A percentile compares a stretch with the other conserved stretches of the same genome.
phyloP scores from a whole-genome alignment of 2,113 vertebrate species.

The Manacus vitellinus region DNA sequence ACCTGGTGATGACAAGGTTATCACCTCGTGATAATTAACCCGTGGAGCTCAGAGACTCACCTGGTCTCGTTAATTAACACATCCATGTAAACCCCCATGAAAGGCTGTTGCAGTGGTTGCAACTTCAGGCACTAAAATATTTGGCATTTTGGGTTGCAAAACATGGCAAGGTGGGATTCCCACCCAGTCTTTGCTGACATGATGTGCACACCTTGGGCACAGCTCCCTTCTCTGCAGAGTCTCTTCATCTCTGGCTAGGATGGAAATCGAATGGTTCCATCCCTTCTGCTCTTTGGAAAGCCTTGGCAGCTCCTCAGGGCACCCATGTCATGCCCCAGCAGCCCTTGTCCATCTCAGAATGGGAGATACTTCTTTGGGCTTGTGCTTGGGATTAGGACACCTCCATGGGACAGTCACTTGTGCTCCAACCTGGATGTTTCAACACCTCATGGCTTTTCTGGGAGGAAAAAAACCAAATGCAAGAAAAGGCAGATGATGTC shows the following conservation, averaged over 20 bases:
- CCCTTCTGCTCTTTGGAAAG: neutral
- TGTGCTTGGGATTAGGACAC: neutral
- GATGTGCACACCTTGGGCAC: neutral
- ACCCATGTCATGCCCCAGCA: neutral
- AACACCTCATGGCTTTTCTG: neutral
- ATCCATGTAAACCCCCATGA: neutral
- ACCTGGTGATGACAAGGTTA: neutral
- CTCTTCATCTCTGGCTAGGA: neutral
- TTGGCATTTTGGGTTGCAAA: neutral
- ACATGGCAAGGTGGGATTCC: rapidly evolving
- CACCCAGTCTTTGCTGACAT: neutral
- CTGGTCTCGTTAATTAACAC: neutral
- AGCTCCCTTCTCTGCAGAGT: neutral
- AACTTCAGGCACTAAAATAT: neutral
- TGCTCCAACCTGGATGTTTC: neutral
- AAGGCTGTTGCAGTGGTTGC: neutral
- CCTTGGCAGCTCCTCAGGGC: neutral
- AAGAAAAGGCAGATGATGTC: neutral
- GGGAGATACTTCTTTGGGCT: neutral
- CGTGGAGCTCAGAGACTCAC: neutral
- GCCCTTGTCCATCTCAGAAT: neutral
- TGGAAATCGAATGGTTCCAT: neutral
- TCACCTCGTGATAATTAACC: neutral
- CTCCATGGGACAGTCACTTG: neutral
- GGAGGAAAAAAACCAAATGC: neutral